Evolutionary conservation across 2,888 invertebrate species (phyloP), one percentile per base, ranked within the genome.

Genomic region (Diploptera punctata): DNA sequence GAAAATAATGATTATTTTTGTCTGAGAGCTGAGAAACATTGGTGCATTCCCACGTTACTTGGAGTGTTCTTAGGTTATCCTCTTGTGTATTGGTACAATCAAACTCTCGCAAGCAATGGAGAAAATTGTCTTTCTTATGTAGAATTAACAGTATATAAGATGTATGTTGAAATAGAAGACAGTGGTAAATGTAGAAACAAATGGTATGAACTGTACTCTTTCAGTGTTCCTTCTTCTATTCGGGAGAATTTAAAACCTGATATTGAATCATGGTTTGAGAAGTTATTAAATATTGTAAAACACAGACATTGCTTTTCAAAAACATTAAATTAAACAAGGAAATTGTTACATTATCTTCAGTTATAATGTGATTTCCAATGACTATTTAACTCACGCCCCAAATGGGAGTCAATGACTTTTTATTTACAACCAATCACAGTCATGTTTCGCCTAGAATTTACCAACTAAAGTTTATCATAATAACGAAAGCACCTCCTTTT

Each of bases 11-110:
- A n/a, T 21, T 19, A 54, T 33, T 49, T 61, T 5, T 18, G 13
- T 26, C 44, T 68, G 1, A 31, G 19, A 10, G n/a, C 52, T n/a
- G 67, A 74, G 21, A 44, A 69, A 18, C 73, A 75, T 43, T 79
- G 78, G 77, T 80, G 79, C 76, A 68, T 80, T 33, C 79, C 81
- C 16, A 78, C 78, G 7, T 31, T 81, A 4, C 77, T 79, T 72
- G 82, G 82, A 1, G 52, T 79, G 9, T 71, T 81, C 33, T 75
- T 81, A 29, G 80, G 80, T 21, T 82, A 79, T 75, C 82, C 82
- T 16, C 75, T 80, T 43, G 76, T 82, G 13, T 81, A 81, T 73
- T 81, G 78, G 78, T 78, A 78, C 60, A 70, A 76, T 24, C 26
- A 29, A n/a, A 33, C 16, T 62, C 67, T 72, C 18, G 62, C 70